Evolutionary conservation across 2,113 vertebrate genomes (phyloP).

Genomic region (Dasypus novemcinctus): DNA sequence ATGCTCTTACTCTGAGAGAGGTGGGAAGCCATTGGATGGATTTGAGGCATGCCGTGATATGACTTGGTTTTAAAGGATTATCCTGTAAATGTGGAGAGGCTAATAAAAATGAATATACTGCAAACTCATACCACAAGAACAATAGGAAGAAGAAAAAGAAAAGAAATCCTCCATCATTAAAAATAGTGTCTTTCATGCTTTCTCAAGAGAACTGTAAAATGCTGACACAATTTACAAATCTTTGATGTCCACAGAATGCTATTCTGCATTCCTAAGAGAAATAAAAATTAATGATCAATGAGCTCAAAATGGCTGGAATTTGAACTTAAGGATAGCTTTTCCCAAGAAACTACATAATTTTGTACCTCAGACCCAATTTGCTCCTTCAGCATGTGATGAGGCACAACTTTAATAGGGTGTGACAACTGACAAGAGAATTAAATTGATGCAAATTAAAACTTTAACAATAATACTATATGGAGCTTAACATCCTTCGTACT

Average conservation of each 20-base stretch:
- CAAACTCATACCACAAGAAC: background rate
- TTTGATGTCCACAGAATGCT: background rate
- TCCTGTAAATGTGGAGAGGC: background rate
- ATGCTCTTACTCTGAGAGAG: background rate
- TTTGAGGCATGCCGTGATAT: background rate
- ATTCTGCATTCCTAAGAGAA: slow-evolving; percentile 25
- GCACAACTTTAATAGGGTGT: slow-evolving; percentile 57
- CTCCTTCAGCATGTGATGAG: slow-evolving; percentile 49
- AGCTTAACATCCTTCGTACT: slow-evolving; percentile 66
- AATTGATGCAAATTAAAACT: slow-evolving; percentile 73
- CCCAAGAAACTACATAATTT: slow-evolving; percentile 20
- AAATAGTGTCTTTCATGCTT: background rate
- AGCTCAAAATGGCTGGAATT: slow-evolving; percentile 39
- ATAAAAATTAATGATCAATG: slow-evolving; percentile 54
- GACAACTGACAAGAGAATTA: slow-evolving; percentile 76
- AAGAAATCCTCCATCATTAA: background rate
- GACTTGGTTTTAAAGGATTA: background rate
- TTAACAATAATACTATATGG: slow-evolving; percentile 71
- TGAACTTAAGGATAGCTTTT: background rate
- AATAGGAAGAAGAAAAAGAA: background rate
- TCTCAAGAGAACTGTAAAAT: slow-evolving; percentile 27
- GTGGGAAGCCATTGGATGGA: background rate
- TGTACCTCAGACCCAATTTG: slow-evolving; percentile 52
- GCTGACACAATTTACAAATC: background rate
- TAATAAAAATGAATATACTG: background rate